Conservation (phyloP, 2,113 vertebrate genomes). For the Nerophis ophidion region DNA sequence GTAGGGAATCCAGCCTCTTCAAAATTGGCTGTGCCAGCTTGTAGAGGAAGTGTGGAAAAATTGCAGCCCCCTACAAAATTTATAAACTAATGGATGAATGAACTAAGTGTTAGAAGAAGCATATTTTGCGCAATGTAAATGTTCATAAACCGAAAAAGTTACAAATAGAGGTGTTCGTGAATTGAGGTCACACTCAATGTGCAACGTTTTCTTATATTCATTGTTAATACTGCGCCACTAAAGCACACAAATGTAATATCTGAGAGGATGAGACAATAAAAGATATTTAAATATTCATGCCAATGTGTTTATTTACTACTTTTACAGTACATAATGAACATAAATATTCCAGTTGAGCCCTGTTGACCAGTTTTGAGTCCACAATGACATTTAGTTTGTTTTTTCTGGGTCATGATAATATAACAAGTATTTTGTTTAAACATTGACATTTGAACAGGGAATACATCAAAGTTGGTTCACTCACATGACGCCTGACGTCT, state of each 20-base stretch:
- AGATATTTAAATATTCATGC: slow-evolving; percentile 54
- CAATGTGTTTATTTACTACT: slow-evolving; percentile 63
- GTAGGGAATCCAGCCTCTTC: too few relatives aligned
- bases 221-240: not conserved
- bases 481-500: not conserved
- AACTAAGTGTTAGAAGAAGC: too few relatives aligned
- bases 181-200: too few relatives aligned
- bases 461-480: slow-evolving; percentile 7
- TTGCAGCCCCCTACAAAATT: too few relatives aligned
- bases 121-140: too few relatives aligned
- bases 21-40: too few relatives aligned
- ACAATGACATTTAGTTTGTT: slow-evolving; percentile 2
- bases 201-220: not conserved
- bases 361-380: slow-evolving; percentile 33
- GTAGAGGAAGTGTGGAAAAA: too few relatives aligned
- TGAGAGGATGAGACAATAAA: slow-evolving; percentile 5
- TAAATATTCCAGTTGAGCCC: slow-evolving; percentile 26
- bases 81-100: too few relatives aligned
- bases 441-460: slow-evolving; percentile 19
- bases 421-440: slow-evolving; percentile 10
- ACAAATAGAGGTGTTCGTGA: too few relatives aligned
- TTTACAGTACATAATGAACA: slow-evolving; percentile 57
- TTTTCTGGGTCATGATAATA: slow-evolving; percentile 18
- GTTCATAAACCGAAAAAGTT: too few relatives aligned
- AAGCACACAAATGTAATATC: not conserved